Evolutionary conservation across 2,113 vertebrate genomes (phyloP).

Genomic region (Hydrochoerus hydrochaeris): DNA sequence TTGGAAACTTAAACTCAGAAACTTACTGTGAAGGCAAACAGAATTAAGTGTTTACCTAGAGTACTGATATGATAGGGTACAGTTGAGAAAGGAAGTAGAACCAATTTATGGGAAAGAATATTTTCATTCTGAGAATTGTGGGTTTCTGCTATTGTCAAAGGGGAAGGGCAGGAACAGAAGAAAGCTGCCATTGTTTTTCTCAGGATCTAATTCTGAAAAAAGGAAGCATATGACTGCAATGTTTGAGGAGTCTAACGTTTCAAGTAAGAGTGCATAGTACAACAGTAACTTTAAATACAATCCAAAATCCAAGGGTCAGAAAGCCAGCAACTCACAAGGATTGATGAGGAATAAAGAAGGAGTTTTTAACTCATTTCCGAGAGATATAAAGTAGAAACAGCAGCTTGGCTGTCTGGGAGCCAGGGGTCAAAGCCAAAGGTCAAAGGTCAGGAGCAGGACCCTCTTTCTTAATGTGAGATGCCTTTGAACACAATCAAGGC

Average conservation of each 20-base stretch:
- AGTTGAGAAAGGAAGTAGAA: neutral
- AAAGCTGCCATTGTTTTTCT: neutral
- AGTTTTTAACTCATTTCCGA: neutral
- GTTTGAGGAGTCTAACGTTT: neutral
- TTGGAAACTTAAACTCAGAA: neutral
- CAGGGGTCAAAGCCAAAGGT: neutral
- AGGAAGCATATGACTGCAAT: neutral
- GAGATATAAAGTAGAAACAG: neutral
- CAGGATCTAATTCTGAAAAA: constrained; percentile 33
- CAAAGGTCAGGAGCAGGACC: neutral
- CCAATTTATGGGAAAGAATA: neutral
- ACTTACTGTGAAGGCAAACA: neutral
- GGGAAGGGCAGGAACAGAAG: neutral
- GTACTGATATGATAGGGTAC: neutral
- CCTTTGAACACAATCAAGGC: neutral
- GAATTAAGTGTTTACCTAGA: neutral
- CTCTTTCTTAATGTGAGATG: neutral
- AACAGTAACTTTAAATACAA: neutral
- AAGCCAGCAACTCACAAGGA: neutral
- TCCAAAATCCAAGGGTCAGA: neutral
- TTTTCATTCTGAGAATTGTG: neutral
- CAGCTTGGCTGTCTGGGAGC: neutral
- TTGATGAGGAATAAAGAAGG: neutral
- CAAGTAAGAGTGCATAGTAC: neutral
- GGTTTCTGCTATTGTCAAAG: neutral